phyloP scores from a whole-genome alignment of 2,888 invertebrate species.

The Leptopilina drosophilae region DNA sequence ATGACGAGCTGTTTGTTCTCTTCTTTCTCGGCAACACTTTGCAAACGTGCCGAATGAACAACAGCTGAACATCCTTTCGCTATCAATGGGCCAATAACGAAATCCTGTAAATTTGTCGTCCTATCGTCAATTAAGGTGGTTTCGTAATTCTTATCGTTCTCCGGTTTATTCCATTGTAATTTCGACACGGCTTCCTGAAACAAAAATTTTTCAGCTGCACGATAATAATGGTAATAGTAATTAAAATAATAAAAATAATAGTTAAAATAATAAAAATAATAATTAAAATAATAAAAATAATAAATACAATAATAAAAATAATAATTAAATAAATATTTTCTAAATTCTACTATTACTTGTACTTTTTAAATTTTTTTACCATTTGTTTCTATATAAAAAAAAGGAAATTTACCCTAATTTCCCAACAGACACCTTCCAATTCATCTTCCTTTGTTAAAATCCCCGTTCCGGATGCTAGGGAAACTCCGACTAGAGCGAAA shows the following conservation, averaged over 20 bases:
- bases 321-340: too few species aligned
- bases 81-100: constrained; percentile 84
- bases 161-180: constrained; percentile 79
- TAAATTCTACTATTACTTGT: too few species aligned
- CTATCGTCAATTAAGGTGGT: constrained; percentile 74
- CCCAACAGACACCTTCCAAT: constrained; percentile 87
- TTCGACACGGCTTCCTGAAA: constrained; percentile 80
- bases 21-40: constrained; percentile 55
- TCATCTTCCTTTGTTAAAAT: constrained; percentile 87
- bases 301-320: too few species aligned
- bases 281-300: too few species aligned
- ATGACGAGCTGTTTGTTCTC: constrained; percentile 53
- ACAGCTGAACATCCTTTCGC: constrained; percentile 90
- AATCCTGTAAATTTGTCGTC: constrained; percentile 79
- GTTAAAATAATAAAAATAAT: too few species aligned
- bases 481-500: constrained; percentile 86
- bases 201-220: background rate
- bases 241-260: too few species aligned
- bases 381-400: too few species aligned
- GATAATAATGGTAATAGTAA: too few species aligned
- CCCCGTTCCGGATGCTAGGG: constrained; percentile 85
- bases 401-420: constrained; percentile 81
- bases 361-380: too few species aligned
- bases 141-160: constrained; percentile 77
- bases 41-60: constrained; percentile 84